Evolutionary conservation across 2,113 vertebrate species (phyloP), one percentile per base, ranked within the genome.

Genomic region (Neolamprologus falcicula): DNA sequence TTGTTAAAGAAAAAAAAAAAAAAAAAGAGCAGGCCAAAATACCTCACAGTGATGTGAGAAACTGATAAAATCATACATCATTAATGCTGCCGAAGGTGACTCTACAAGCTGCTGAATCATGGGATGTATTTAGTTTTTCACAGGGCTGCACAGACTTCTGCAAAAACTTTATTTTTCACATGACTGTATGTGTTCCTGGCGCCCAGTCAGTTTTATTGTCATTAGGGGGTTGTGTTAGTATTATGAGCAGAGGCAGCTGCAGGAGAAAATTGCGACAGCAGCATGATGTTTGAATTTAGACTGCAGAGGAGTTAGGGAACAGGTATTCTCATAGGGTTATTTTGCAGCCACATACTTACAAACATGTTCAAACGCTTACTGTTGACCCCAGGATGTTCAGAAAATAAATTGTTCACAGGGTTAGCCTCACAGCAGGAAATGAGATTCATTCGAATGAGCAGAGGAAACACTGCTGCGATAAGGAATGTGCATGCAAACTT

Each of bases 171-270:
- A 7, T 28, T 31, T 76, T 76, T 76, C 71, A 76, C 24, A 47
- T 76, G 24, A 12, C 42, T 76, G 24, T 8, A 76, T 55, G 26
- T 83, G 7, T 73, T 6, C 7, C 6, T 37, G 11, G 52, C 50
- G 12, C 21, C 52, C 68, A 83, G 66, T 76, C 33, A 78, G 57
- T 53, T 83, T 42, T 81, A 40, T 50, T 59, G 83, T 87, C 85
- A 78, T 89, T 71, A 57, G 80, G 13, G 54, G 61, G 82, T 40
- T 42, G 80, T 73, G 79, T 78, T 85, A 85, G 89, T 92, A 85
- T 54, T 73, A 95, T 92, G 86, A 79, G 80, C 55, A 24, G 68
- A 61, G 80, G 76, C 83, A 90, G 76, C 66, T 61, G 76, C 59
- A 73, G 63, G 53, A 88, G 81, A 80, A 90, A 90, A 92, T 91